These are phyloP conservation scores for Epizoanthus stellaris DNA, from an alignment of 92 coral and sea anemone species.

Conservation along the genomic window DNA sequence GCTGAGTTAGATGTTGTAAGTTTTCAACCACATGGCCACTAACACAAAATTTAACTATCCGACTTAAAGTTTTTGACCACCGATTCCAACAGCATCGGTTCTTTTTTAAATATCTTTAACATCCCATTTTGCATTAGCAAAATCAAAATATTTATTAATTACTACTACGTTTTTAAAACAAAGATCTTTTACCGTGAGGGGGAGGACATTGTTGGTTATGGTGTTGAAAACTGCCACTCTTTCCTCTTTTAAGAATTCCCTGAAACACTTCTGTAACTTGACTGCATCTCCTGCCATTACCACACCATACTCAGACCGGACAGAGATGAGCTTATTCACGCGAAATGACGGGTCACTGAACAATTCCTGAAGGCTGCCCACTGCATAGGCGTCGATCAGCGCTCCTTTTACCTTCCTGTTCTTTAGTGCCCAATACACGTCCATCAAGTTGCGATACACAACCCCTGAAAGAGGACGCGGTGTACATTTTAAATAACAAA, in stretches of 20 bases:
- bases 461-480: slow-evolving; percentile 36
- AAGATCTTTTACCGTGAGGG: slow-evolving; percentile 59
- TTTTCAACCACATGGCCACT: too few relatives aligned
- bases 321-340: slow-evolving; percentile 66
- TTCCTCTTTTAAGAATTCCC: slow-evolving; percentile 73
- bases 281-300: slow-evolving; percentile 88
- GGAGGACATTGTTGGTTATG: slow-evolving; percentile 69
- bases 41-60: too few relatives aligned
- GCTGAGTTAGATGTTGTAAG: too few relatives aligned
- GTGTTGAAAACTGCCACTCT: slow-evolving; percentile 72
- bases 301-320: slow-evolving; percentile 78
- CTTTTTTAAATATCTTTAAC: too few relatives aligned
- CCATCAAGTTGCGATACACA: slow-evolving; percentile 73
- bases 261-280: slow-evolving; percentile 79
- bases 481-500: too few relatives aligned
- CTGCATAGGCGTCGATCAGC: slow-evolving; percentile 80
- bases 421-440: slow-evolving; percentile 67
- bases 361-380: slow-evolving; percentile 74
- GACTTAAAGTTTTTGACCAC: too few relatives aligned
- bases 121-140: too few relatives aligned
- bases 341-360: slow-evolving; percentile 72
- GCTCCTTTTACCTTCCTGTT: slow-evolving; percentile 80
- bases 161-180: too few relatives aligned
- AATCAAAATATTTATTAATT: too few relatives aligned
- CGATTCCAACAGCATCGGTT: too few relatives aligned